Conservation (phyloP, 2,113 vertebrate species). For the Amazona guildingii region DNA sequence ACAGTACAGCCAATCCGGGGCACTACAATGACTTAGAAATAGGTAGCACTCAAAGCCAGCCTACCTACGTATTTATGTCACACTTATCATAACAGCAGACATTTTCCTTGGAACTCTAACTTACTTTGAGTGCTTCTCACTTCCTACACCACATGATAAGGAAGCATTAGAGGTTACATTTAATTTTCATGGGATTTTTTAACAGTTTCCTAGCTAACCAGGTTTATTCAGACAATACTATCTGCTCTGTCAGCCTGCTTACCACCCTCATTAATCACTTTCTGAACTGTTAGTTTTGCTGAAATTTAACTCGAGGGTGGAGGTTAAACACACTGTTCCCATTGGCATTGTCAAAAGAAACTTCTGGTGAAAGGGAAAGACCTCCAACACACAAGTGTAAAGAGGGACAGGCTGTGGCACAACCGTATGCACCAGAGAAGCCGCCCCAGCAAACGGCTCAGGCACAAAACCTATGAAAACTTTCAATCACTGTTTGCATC, state of each 20-base stretch:
- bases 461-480: background rate
- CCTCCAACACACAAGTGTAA: background rate
- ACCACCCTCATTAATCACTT: conserved; percentile 27
- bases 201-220: background rate
- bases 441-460: background rate
- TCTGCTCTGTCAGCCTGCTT: background rate
- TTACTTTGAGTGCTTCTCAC: background rate
- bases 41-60: background rate
- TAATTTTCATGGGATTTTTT: background rate
- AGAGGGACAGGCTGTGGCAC: background rate
- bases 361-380: background rate
- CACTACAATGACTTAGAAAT: background rate
- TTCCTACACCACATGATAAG: background rate
- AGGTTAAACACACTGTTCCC: conserved; percentile 4
- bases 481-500: background rate
- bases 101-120: conserved; percentile 6
- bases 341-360: background rate
- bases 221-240: background rate
- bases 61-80: background rate
- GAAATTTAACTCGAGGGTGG: conserved; percentile 10
- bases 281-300: conserved; percentile 1
- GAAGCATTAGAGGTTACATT: background rate
- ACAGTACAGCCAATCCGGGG: background rate
- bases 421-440: background rate
- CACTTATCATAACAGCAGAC: background rate